Conservation (phyloP, 2,113 vertebrate genomes). For the Trochalopteron elliotii region DNA sequence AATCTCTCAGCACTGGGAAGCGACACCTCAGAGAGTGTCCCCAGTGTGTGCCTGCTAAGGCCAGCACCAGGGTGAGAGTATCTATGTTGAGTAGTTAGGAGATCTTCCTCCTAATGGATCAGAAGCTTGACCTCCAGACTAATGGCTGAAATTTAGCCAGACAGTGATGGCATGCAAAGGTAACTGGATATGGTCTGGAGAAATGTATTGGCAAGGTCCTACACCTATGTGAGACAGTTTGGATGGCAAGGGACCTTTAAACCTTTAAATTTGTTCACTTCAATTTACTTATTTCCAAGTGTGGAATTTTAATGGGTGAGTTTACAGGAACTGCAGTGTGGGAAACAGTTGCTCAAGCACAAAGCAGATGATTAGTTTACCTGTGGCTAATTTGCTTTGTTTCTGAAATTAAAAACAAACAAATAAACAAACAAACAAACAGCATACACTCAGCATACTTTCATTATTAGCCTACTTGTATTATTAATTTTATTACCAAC, state of each 20-base stretch:
- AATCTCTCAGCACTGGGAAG: neutral
- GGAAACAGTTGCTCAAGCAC: neutral
- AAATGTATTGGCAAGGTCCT: neutral
- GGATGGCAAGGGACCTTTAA: neutral
- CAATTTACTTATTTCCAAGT: neutral
- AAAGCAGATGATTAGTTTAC: neutral
- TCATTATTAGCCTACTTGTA: neutral
- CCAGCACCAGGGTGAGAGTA: neutral
- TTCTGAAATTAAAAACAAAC: neutral
- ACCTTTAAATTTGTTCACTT: neutral
- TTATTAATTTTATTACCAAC: neutral
- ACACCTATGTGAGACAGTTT: accelerated
- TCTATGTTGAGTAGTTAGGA: neutral
- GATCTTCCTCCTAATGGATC: neutral
- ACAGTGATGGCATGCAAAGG: neutral
- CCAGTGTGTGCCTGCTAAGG: accelerated
- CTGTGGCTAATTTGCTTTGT: neutral
- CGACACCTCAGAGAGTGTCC: accelerated
- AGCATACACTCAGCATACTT: neutral
- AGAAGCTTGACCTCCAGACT: neutral
- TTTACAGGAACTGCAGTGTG: neutral
- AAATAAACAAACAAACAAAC: neutral
- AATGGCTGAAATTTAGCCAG: neutral
- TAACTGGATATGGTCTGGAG: neutral
- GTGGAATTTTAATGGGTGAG: neutral